Evolutionary conservation across 2,888 invertebrate genomes (phyloP).

Genomic region (Anarsia innoxiella): DNA sequence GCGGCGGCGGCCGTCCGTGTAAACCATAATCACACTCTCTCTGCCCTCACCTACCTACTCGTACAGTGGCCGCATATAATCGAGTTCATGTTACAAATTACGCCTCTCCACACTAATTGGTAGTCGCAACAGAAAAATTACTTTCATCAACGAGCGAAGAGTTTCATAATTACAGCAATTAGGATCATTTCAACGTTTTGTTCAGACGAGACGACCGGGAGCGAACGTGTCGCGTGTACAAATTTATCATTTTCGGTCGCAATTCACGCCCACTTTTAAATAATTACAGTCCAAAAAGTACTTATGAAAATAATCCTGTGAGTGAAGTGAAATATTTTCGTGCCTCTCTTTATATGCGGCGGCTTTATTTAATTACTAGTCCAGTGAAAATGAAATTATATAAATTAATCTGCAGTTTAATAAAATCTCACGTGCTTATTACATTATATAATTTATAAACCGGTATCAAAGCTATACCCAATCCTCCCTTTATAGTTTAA

Average conservation of each 20-base stretch:
- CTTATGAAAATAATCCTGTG: neutral
- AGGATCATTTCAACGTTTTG: conserved; percentile 54
- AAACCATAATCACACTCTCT: no score
- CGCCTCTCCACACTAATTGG: conserved; percentile 53
- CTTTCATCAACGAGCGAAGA: conserved; percentile 68
- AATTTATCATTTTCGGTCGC: conserved; percentile 46
- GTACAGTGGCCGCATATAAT: conserved; percentile 36
- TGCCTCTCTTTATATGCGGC: no score
- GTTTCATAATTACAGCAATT: conserved; percentile 68
- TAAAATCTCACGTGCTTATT: no score
- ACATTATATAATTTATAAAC: no score
- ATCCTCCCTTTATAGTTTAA: no score
- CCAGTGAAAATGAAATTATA: no score
- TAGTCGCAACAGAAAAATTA: conserved; percentile 67
- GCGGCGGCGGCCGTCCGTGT: no score
- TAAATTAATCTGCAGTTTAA: no score
- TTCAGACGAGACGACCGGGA: conserved; percentile 40
- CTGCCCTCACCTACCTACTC: neutral
- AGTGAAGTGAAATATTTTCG: no score
- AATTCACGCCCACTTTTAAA: conserved; percentile 30
- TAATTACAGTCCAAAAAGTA: conserved; percentile 26
- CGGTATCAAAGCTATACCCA: no score
- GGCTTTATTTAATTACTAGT: no score
- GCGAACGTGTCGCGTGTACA: conserved; percentile 57
- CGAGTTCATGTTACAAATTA: conserved; percentile 54